A percentile compares a stretch with the other conserved stretches of the same genome.
Evolutionary conservation across 64 coral and sea anemone genomes (phyloP).

Genomic region (Exaiptasia diaphana): DNA sequence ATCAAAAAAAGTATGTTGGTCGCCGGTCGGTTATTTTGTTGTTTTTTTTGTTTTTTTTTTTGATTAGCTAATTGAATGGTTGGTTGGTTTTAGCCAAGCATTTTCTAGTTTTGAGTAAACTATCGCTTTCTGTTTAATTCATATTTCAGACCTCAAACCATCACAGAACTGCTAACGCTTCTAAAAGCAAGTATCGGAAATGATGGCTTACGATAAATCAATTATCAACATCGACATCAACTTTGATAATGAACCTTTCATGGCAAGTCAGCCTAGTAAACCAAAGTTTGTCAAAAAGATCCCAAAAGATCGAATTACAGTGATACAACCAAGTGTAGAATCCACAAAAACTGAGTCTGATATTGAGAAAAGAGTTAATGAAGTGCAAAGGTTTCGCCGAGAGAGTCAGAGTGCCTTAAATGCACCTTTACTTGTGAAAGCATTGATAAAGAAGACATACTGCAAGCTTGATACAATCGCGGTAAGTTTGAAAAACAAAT

Average conservation of each 20-base stretch:
- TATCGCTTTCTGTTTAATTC: no score
- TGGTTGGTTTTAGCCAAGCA: no score
- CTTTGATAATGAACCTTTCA: slow-evolving; percentile 69
- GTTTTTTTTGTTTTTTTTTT: no score
- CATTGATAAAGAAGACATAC: slow-evolving; percentile 63
- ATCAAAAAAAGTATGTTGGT: no score
- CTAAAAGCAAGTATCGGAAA: no score
- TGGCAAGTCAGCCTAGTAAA: slow-evolving; percentile 2
- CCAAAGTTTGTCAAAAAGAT: slow-evolving; percentile 41
- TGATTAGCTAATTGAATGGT: no score
- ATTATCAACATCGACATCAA: slow-evolving; percentile 85
- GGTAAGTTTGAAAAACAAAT: slow-evolving; percentile 26
- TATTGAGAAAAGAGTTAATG: slow-evolving; percentile 55
- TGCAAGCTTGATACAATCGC: slow-evolving; percentile 45
- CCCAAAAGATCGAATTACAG: slow-evolving; percentile 50
- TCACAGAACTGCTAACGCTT: no score
- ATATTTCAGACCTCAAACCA: no score
- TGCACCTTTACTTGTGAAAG: slow-evolving; percentile 73
- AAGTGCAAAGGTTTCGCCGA: slow-evolving; percentile 61
- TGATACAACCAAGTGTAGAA: slow-evolving; percentile 66
- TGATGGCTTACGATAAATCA: slow-evolving; percentile 87
- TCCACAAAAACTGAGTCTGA: slow-evolving; percentile 51
- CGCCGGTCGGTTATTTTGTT: no score
- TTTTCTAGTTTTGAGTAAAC: no score
- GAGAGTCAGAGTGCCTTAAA: slow-evolving; percentile 80